Percentiles rank a stretch among this genome's conserved stretches.
phyloP scores from a whole-genome alignment of 2,888 invertebrate genomes.

The Hemithea aestivaria region DNA sequence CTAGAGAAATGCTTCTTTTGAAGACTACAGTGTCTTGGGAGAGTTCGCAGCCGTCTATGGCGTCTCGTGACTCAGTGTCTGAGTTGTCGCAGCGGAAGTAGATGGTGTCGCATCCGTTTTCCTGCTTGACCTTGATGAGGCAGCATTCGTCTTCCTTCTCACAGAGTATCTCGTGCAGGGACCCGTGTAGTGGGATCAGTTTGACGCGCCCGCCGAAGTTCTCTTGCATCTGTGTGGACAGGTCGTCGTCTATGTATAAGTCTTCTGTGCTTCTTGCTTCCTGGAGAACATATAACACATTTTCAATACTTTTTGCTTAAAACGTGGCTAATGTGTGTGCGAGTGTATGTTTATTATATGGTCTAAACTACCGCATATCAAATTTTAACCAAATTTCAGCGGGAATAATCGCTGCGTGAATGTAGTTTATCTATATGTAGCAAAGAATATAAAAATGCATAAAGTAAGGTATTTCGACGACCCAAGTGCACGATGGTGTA shows the following conservation, averaged over 20 bases:
- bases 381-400: too few species aligned
- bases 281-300: slow-evolving; percentile 32
- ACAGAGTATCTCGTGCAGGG: slow-evolving; percentile 70
- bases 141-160: slow-evolving; percentile 72
- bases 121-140: slow-evolving; percentile 67
- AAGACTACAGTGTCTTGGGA: slow-evolving; percentile 60
- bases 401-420: too few species aligned
- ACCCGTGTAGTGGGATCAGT: slow-evolving; percentile 65
- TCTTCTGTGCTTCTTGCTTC: slow-evolving; percentile 78
- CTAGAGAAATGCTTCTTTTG: slow-evolving; percentile 64
- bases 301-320: too few species aligned
- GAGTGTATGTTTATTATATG: too few species aligned
- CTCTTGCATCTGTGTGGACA: slow-evolving; percentile 69
- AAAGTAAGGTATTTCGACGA: too few species aligned
- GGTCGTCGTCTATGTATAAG: slow-evolving; percentile 76
- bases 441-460: too few species aligned
- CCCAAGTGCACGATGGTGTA: too few species aligned
- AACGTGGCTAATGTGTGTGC: too few species aligned
- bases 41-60: slow-evolving; percentile 45
- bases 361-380: too few species aligned
- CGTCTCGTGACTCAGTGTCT: slow-evolving; percentile 60
- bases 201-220: slow-evolving; percentile 66
- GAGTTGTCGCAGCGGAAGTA: slow-evolving; percentile 67
- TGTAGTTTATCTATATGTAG: too few species aligned
- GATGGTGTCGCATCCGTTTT: slow-evolving; percentile 67